phyloP scores from a whole-genome alignment of 2,113 vertebrate genomes.

The Scytalopus superciliaris region DNA sequence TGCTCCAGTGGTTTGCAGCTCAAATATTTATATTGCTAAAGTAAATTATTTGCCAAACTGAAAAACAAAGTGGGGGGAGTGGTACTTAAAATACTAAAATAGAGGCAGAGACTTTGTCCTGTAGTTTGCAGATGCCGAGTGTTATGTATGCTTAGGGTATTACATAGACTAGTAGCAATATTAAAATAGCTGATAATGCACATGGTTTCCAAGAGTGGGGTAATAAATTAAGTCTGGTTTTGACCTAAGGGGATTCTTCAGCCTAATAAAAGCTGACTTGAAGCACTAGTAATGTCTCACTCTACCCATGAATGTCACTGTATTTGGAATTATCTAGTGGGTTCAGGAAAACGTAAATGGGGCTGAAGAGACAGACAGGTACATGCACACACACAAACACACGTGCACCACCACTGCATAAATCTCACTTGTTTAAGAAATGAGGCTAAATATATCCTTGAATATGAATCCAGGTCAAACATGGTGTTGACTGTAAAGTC shows the following conservation, averaged over 20 bases:
- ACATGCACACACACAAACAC: not conserved
- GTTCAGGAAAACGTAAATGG: not conserved
- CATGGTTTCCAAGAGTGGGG: not conserved
- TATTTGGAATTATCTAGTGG: not conserved
- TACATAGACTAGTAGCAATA: not conserved
- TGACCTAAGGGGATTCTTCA: not conserved
- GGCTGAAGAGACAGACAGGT: not conserved
- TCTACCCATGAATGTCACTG: not conserved
- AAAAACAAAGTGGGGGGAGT: not conserved
- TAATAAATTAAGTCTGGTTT: not conserved
- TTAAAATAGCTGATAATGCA: not conserved
- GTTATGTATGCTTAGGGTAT: not conserved
- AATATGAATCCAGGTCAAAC: not conserved
- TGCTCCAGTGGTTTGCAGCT: conserved; percentile 8
- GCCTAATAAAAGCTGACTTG: not conserved
- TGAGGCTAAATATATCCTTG: not conserved
- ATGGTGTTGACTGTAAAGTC: not conserved
- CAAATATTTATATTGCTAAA: conserved; percentile 27
- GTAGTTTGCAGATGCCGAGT: not conserved
- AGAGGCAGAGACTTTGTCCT: not conserved
- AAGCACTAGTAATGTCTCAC: not conserved
- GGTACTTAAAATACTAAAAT: not conserved
- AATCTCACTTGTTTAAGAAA: not conserved
- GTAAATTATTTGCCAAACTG: conserved; percentile 24
- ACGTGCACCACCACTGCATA: not conserved